Conservation (phyloP, 2,888 invertebrate genomes). For the Plemyria rubiginata region DNA sequence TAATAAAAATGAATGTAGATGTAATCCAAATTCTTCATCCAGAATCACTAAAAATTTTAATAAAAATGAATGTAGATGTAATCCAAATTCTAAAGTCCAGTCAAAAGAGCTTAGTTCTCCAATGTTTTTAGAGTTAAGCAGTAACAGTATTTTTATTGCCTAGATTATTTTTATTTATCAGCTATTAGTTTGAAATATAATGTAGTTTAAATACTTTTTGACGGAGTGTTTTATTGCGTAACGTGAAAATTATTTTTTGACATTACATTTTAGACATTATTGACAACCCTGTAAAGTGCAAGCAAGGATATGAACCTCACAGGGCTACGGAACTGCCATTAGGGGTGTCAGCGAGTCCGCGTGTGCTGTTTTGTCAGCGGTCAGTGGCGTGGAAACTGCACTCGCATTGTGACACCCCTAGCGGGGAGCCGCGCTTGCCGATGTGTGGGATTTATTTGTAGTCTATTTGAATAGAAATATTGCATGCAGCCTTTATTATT, state of each 20-base stretch:
- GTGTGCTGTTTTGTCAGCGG: constrained; percentile 66
- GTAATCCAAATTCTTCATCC: too few relatives aligned
- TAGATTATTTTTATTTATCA: too few relatives aligned
- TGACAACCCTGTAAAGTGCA: constrained; percentile 49
- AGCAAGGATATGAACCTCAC: constrained; percentile 53
- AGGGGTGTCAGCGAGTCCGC: constrained; percentile 69
- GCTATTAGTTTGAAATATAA: too few relatives aligned
- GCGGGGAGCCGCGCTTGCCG: constrained; percentile 55
- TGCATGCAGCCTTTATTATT: constrained; percentile 14
- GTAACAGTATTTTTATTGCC: too few relatives aligned
- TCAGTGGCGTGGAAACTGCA: constrained; percentile 68
- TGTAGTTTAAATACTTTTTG: too few relatives aligned
- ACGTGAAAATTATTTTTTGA: not conserved
- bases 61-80: too few relatives aligned
- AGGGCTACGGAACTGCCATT: constrained; percentile 58
- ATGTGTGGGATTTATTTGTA: constrained; percentile 50
- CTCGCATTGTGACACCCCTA: constrained; percentile 72
- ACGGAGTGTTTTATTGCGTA: not conserved
- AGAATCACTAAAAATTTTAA: too few relatives aligned
- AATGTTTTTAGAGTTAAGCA: too few relatives aligned
- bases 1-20: too few relatives aligned
- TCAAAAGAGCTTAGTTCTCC: too few relatives aligned
- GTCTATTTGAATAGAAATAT: constrained; percentile 43
- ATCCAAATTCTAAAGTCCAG: too few relatives aligned
- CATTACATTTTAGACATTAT: too few relatives aligned